Conservation (phyloP, 1,140 invertebrate species). For the Leucophenga varia region DNA sequence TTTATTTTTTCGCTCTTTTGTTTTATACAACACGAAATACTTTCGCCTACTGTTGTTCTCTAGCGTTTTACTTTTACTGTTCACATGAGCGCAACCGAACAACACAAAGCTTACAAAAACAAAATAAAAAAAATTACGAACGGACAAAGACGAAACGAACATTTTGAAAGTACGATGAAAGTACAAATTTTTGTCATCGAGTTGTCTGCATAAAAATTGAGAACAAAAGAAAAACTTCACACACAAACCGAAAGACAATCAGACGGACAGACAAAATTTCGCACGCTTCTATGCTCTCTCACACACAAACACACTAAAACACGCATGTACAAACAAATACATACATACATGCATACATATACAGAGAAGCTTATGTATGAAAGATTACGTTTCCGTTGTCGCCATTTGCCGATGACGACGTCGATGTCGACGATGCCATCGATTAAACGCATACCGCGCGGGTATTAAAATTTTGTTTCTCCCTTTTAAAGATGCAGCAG, state of each 20-base stretch:
- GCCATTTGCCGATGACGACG: constrained; percentile 9
- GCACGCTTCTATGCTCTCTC: not conserved
- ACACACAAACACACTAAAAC: constrained; percentile 21
- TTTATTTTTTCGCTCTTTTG: too few relatives aligned
- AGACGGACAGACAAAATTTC: too few relatives aligned
- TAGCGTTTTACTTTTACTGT: constrained; percentile 23
- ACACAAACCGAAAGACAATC: constrained; percentile 10
- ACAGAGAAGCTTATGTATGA: constrained; percentile 20
- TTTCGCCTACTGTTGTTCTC: too few relatives aligned
- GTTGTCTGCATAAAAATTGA: constrained; percentile 38
- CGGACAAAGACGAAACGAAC: constrained; percentile 3
- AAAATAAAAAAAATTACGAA: too few relatives aligned
- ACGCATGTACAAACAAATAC: constrained; percentile 17
- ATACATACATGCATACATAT: constrained; percentile 3
- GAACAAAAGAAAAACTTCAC: constrained; percentile 25
- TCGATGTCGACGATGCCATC: constrained; percentile 16
- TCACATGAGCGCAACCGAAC: constrained; percentile 18
- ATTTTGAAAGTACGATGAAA: constrained; percentile 11
- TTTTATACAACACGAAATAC: too few relatives aligned
- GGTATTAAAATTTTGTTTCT: too few relatives aligned
- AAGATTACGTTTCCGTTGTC: constrained; percentile 22
- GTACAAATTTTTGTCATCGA: constrained; percentile 43
- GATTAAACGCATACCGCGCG: too few relatives aligned
- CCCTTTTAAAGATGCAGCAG: too few relatives aligned
- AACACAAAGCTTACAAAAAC: too few relatives aligned